Evolutionary conservation across 2,888 invertebrate species (phyloP).

Genomic region (Napeogenes inachia): DNA sequence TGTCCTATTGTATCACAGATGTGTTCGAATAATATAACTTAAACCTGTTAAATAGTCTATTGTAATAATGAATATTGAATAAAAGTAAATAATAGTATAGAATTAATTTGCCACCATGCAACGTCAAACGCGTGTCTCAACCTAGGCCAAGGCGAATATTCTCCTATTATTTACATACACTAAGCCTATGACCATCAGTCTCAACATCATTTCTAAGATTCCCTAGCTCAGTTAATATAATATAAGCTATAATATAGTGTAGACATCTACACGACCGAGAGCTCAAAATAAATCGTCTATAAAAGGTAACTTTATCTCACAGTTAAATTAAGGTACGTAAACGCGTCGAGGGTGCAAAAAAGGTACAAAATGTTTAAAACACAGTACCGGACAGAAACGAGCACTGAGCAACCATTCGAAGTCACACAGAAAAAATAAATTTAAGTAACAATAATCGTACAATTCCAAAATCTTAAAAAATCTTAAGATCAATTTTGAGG

Average conservation of each 20-base stretch:
- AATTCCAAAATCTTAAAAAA: constrained; percentile 68
- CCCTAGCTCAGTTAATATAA: constrained; percentile 64
- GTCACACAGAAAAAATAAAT: constrained; percentile 65
- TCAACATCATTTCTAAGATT: constrained; percentile 70
- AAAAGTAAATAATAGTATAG: constrained; percentile 39
- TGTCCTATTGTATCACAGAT: constrained; percentile 75
- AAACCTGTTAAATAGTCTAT: constrained; percentile 46
- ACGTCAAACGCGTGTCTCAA: constrained; percentile 60
- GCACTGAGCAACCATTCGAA: constrained; percentile 67
- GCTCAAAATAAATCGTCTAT: constrained; percentile 63
- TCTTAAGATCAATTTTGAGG: constrained; percentile 77
- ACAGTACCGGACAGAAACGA: constrained; percentile 59
- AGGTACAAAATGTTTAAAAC: constrained; percentile 62
- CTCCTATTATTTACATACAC: constrained; percentile 76
- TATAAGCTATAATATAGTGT: constrained; percentile 48
- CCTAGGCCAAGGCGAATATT: constrained; percentile 75
- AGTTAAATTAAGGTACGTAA: constrained; percentile 63
- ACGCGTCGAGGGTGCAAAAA: constrained; percentile 50
- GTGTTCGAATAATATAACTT: constrained; percentile 61
- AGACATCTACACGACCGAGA: constrained; percentile 56
- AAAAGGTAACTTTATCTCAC: constrained; percentile 72
- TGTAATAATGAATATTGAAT: constrained; percentile 44
- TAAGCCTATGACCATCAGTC: constrained; percentile 76
- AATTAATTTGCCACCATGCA: constrained; percentile 64
- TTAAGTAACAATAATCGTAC: constrained; percentile 76